phyloP scores from a whole-genome alignment of 1,140 invertebrate genomes.

The Drosophila pandora region DNA sequence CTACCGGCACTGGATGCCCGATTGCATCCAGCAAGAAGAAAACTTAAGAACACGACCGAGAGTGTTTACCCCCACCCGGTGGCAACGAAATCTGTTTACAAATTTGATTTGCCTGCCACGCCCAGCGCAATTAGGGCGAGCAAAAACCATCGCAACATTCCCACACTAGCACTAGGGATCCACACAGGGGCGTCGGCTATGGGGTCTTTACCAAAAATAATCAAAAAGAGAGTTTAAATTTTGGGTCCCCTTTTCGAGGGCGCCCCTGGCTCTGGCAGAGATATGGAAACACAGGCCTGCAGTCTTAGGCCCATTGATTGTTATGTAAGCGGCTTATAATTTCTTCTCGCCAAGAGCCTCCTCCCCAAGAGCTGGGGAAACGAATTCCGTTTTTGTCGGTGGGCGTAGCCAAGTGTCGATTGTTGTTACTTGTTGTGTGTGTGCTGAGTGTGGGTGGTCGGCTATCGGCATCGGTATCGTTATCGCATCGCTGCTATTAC shows the following conservation, averaged over 20 bases:
- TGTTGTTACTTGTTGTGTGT: slow-evolving; percentile 24
- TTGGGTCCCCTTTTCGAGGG: slow-evolving; percentile 2
- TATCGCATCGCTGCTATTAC: slow-evolving; percentile 30
- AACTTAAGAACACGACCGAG: slow-evolving; percentile 29
- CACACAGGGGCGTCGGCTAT: slow-evolving; percentile 6
- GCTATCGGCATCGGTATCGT: slow-evolving; percentile 45
- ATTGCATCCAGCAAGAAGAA: slow-evolving; percentile 37
- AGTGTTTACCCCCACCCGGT: slow-evolving; percentile 20
- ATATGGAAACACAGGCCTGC: slow-evolving; percentile 29
- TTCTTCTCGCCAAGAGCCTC: slow-evolving; percentile 37
- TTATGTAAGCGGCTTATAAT: slow-evolving; percentile 66
- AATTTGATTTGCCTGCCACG: slow-evolving; percentile 61
- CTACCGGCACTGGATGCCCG: not conserved
- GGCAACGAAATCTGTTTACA: slow-evolving; percentile 53
- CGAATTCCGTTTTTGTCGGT: slow-evolving; percentile 41
- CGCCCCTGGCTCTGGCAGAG: slow-evolving; percentile 11
- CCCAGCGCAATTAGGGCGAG: slow-evolving; percentile 52
- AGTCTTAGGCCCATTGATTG: slow-evolving; percentile 50
- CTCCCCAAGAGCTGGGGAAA: slow-evolving; percentile 10
- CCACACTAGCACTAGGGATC: slow-evolving; percentile 23
- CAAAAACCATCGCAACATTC: slow-evolving; percentile 34
- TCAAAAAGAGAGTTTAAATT: not conserved
- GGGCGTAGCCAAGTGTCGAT: slow-evolving; percentile 51
- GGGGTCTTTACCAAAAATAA: not conserved
- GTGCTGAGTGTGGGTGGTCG: slow-evolving; percentile 14